Evolutionary conservation across 1,140 invertebrate genomes (phyloP), one percentile per base, ranked within the genome.

Genomic region (Scaptodrosophila lebanonensis): DNA sequence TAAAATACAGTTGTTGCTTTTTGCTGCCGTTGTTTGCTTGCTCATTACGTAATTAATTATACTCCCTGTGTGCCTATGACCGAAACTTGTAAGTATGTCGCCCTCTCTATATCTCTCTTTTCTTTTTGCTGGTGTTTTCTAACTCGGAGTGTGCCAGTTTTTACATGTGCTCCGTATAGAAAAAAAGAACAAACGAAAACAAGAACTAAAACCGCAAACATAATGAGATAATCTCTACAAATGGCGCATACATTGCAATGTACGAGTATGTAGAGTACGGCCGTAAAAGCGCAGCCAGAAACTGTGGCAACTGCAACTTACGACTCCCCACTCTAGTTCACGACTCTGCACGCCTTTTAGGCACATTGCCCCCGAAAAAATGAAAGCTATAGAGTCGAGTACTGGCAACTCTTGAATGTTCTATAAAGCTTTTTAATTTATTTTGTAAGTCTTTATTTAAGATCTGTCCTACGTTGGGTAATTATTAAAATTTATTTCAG

Each of bases 21-120:
- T 48, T 25, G 38, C 44, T 53, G 51, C 47, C 56, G 40, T 40
- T 56, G 58, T 32, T 72, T 66, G 38, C 52, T n/a, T 16, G 68
- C 73, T 79, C 75, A 73, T 79, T 79, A 79, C 68, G 75, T 61
- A 82, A 79, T 79, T 82, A 82, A 79, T 79, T 79, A 79, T 82
- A 79, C 68, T 68, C 62, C 75, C 73, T 68, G 67, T 68, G 51
- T 57, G 72, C 62, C 59, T 63, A 61, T 79, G 75, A 60, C 57
- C 72, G 36, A 79, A 79, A 66, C 56, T 56, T 63, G 49, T 68
- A 48, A 71, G 47, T 25, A 3, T 25, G 22, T 8, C n/a, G n/a
- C n/a, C n/a, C n/a, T n/a, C n/a, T n/a, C n/a, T n/a, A n/a, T n/a
- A n/a, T n/a, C n/a, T n/a, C n/a, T n/a, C n/a, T n/a, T n/a, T n/a